A percentile compares a stretch with the other conserved stretches of the same genome.
These are phyloP conservation scores for Phanerotoma sp. DNA, from an alignment of 2,888 invertebrate genomes.

Conservation along the genomic window DNA sequence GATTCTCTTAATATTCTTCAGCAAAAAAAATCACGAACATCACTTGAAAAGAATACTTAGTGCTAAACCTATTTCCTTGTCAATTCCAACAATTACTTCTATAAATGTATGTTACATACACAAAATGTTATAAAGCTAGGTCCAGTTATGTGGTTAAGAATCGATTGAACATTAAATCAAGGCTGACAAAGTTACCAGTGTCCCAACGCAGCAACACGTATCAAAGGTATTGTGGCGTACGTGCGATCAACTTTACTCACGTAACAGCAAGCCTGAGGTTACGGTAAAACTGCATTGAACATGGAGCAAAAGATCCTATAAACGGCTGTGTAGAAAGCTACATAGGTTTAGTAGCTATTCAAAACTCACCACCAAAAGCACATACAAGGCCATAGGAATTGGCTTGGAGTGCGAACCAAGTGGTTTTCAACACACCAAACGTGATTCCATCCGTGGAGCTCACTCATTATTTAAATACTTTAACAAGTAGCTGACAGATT, in stretches of 20 bases:
- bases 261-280: constrained; percentile 13
- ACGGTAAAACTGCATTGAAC: constrained; percentile 18
- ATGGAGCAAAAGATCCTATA: constrained; percentile 15
- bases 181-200: constrained; percentile 35
- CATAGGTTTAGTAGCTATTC: not conserved
- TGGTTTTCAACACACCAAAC: constrained; percentile 1
- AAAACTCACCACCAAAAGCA: not conserved
- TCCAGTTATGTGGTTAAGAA: constrained; percentile 16
- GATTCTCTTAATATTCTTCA: no score
- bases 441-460: not conserved
- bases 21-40: no score
- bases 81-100: no score
- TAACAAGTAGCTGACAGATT: no score
- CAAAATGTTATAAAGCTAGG: no score
- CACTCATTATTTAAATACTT: not conserved
- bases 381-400: not conserved
- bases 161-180: constrained; percentile 35
- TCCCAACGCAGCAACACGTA: constrained; percentile 22
- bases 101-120: no score
- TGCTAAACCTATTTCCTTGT: no score
- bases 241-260: constrained; percentile 20
- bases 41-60: no score
- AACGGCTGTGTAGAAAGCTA: constrained; percentile 3
- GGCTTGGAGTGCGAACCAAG: constrained; percentile 1
- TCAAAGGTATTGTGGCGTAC: constrained; percentile 18